phyloP scores from a whole-genome alignment of 2,888 invertebrate genomes.

The Cantharis lateralis region DNA sequence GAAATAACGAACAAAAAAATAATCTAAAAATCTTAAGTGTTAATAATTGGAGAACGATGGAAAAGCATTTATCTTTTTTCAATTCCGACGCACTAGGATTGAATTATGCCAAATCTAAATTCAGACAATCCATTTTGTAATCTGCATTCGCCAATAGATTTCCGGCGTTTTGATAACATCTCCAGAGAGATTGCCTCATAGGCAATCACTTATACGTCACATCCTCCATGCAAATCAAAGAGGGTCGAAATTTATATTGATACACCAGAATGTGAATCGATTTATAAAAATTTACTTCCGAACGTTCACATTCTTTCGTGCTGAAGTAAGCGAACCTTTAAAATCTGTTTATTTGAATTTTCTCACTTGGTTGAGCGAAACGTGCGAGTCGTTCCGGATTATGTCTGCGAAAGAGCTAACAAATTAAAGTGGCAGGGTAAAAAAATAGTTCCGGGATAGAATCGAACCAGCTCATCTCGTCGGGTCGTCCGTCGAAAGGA shows the following conservation, averaged over 20 bases:
- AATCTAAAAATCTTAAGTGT: neutral
- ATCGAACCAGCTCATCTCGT: neutral
- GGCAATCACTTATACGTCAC: slow-evolving; percentile 56
- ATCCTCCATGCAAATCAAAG: slow-evolving; percentile 57
- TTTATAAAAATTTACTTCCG: slow-evolving; percentile 8
- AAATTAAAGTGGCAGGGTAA: neutral
- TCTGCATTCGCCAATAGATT: slow-evolving; percentile 56
- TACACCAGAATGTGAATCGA: slow-evolving; percentile 42
- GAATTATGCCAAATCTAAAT: slow-evolving; percentile 55
- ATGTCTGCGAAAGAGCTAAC: neutral
- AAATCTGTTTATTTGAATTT: slow-evolving; percentile 54
- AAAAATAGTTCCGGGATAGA: neutral
- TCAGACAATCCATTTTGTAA: slow-evolving; percentile 55
- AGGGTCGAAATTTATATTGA: slow-evolving; percentile 51
- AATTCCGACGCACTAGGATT: slow-evolving; percentile 44
- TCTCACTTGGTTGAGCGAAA: slow-evolving; percentile 40
- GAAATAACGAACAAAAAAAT: neutral
- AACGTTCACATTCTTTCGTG: slow-evolving; percentile 33
- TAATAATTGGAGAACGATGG: neutral
- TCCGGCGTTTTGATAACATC: slow-evolving; percentile 51
- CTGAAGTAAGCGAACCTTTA: slow-evolving; percentile 50
- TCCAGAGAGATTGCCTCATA: slow-evolving; percentile 48
- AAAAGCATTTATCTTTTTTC: slow-evolving; percentile 29
- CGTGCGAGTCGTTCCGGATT: slow-evolving; percentile 24
- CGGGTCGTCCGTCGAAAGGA: neutral